Percentiles rank a stretch among this genome's conserved stretches.
Evolutionary conservation across 1,140 invertebrate species (phyloP).

Genomic region (Neotoxoptera formosana): DNA sequence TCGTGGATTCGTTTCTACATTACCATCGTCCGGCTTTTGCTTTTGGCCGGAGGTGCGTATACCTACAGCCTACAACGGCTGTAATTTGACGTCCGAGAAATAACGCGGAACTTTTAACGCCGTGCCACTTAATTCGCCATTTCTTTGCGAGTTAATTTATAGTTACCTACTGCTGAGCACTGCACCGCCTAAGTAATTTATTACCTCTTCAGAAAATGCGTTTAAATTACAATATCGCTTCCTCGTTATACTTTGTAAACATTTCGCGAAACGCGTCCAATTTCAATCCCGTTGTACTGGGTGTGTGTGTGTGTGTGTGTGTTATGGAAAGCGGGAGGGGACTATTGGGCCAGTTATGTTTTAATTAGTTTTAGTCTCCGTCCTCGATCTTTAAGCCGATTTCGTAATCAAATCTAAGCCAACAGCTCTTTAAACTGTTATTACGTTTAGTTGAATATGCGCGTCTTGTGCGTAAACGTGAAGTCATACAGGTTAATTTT

Average conservation of each 20-base stretch:
- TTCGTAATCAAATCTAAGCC: slow-evolving; percentile 8
- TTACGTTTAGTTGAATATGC: neutral
- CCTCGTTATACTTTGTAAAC: slow-evolving; percentile 1
- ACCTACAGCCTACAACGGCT: too few relatives aligned
- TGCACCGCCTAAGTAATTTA: neutral
- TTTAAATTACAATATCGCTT: slow-evolving; percentile 7
- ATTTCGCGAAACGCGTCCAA: neutral
- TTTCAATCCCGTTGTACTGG: neutral
- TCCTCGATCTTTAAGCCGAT: neutral
- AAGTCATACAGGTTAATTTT: neutral
- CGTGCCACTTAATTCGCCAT: neutral
- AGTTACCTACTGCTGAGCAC: too few relatives aligned
- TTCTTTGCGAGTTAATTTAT: slow-evolving; percentile 33
- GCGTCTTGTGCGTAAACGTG: neutral
- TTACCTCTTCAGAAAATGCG: neutral
- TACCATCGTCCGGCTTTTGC: neutral
- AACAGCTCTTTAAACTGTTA: neutral
- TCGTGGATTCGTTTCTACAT: neutral
- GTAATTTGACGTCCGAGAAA: neutral
- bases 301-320: neutral
- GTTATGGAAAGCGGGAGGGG: neutral
- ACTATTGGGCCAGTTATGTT: neutral
- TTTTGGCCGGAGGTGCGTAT: neutral
- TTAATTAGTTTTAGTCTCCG: neutral
- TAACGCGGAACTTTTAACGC: neutral